These are phyloP conservation scores for Ellobius talpinus DNA, from an alignment of 2,113 vertebrate species.

Conservation along the genomic window DNA sequence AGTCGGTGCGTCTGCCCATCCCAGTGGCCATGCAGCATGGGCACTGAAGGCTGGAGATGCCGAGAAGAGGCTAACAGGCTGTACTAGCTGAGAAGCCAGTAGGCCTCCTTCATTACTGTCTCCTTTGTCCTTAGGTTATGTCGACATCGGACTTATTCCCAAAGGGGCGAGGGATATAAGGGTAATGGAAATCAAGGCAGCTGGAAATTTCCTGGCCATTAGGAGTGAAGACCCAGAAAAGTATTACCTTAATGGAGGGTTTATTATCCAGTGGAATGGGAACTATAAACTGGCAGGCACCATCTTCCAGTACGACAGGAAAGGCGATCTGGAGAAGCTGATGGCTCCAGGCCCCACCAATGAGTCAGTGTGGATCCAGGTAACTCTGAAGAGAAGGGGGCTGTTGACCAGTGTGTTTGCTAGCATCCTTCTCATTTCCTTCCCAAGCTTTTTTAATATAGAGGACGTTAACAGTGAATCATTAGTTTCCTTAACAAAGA, in stretches of 20 bases:
- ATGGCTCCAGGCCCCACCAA: conserved; percentile 95
- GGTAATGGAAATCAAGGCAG: conserved; percentile 93
- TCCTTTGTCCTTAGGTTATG: conserved; percentile 90
- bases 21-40: not conserved
- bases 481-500: not conserved
- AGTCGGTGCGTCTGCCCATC: not conserved
- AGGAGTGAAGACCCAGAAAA: conserved; percentile 91
- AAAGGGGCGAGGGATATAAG: conserved; percentile 96
- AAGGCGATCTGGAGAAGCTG: conserved; percentile 95
- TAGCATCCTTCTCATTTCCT: not conserved
- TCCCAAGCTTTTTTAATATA: not conserved
- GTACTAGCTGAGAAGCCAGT: not conserved
- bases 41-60: too few relatives aligned
- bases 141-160: conserved; percentile 96
- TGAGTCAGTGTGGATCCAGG: conserved; percentile 96
- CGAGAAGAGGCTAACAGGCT: too few relatives aligned
- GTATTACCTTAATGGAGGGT: conserved; percentile 97
- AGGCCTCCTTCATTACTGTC: not conserved
- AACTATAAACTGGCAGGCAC: conserved; percentile 96
- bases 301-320: conserved; percentile 94
- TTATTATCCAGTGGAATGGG: conserved; percentile 99
- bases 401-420: fast-evolving
- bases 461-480: not conserved
- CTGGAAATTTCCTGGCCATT: conserved; percentile 96
- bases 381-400: conserved; percentile 74